Evolutionary conservation across 2,797 vertebrate genomes (phyloP).

Genomic region (Enteromius radiatus): DNA sequence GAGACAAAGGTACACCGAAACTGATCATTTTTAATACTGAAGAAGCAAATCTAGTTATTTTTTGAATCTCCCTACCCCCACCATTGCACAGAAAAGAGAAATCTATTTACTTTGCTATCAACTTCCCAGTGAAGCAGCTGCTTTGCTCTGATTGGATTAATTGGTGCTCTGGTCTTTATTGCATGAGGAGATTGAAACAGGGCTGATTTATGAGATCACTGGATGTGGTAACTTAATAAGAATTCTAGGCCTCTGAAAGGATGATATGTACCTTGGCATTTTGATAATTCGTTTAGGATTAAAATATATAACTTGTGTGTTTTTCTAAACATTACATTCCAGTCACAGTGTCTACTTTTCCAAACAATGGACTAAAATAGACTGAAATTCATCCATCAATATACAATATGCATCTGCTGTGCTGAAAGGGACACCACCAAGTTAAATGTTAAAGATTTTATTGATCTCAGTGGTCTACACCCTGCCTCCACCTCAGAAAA

Average conservation of each 20-base stretch:
- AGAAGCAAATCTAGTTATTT: slow-evolving; percentile 22
- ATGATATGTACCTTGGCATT: slow-evolving; percentile 26
- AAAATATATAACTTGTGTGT: slow-evolving; percentile 8
- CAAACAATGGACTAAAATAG: background rate
- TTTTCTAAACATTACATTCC: background rate
- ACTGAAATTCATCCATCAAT: slow-evolving; percentile 35
- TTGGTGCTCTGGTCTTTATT: slow-evolving; percentile 67
- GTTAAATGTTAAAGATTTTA: slow-evolving; percentile 53
- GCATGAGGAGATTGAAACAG: slow-evolving; percentile 46
- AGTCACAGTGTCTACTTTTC: background rate
- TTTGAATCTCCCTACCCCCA: slow-evolving; percentile 42
- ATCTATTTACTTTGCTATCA: slow-evolving; percentile 68
- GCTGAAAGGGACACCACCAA: slow-evolving; percentile 34
- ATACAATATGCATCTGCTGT: slow-evolving; percentile 34
- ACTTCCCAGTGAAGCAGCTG: slow-evolving; percentile 66
- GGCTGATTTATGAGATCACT: slow-evolving; percentile 56
- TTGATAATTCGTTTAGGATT: slow-evolving; percentile 16
- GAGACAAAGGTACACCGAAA: background rate
- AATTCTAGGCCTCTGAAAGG: slow-evolving; percentile 21
- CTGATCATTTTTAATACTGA: background rate
- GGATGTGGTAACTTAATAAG: slow-evolving; percentile 33
- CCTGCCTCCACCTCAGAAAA: slow-evolving; percentile 32
- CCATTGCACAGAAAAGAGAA: slow-evolving; percentile 43
- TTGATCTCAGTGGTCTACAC: slow-evolving; percentile 47
- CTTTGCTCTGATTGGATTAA: slow-evolving; percentile 69